A percentile compares a stretch with the other conserved stretches of the same genome.
These are phyloP conservation scores for Platorchestia sp. DNA, from an alignment of 1,140 invertebrate genomes.

Conservation along the genomic window DNA sequence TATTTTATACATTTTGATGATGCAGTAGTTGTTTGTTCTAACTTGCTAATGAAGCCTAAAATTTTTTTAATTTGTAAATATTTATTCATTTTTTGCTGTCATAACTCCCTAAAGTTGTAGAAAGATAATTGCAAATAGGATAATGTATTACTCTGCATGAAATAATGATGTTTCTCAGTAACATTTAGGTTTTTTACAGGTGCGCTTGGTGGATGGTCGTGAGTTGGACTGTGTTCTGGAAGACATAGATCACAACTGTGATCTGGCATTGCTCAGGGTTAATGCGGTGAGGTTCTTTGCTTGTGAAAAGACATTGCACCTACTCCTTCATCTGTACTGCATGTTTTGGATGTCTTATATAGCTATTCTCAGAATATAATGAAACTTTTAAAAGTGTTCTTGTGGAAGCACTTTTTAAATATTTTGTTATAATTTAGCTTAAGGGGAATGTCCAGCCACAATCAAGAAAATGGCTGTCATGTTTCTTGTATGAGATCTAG, in stretches of 20 bases:
- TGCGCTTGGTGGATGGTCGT: not conserved
- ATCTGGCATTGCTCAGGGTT: constrained; percentile 38
- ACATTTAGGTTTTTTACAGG: not conserved
- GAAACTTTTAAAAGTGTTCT: too few relatives aligned
- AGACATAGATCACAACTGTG: constrained; percentile 14
- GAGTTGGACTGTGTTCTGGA: constrained; percentile 10
- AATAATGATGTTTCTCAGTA: not conserved
- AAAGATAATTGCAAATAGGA: too few relatives aligned
- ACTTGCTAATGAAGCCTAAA: not conserved
- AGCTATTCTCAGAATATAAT: too few relatives aligned
- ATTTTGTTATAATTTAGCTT: not conserved
- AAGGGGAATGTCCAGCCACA: too few relatives aligned
- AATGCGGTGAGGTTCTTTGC: not conserved
- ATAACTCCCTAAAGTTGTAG: not conserved
- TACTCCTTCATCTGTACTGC: not conserved
- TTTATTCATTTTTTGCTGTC: too few relatives aligned
- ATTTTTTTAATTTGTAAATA: not conserved
- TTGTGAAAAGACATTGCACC: not conserved
- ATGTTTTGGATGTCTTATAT: not conserved
- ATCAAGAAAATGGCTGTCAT: too few relatives aligned
- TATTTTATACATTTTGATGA: not conserved
- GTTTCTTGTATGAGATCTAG: too few relatives aligned
- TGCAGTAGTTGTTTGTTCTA: not conserved
- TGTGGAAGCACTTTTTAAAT: too few relatives aligned
- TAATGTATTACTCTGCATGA: not conserved